These are phyloP conservation scores for Siniperca obscura DNA, from an alignment of 2,797 vertebrate species.

Conservation along the genomic window DNA sequence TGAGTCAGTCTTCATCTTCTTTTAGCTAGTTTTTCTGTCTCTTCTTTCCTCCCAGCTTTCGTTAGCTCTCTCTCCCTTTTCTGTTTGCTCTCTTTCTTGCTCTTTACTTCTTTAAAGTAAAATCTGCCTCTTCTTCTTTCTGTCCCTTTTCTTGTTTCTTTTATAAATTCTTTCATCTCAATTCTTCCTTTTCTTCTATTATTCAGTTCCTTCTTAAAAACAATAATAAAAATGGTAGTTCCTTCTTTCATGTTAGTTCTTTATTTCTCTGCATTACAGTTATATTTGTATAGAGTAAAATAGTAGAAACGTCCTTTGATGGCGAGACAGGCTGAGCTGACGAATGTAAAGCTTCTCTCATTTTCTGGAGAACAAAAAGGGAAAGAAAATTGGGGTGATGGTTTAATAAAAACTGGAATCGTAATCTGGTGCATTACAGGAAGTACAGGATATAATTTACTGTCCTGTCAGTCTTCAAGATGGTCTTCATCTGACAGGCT, in stretches of 20 bases:
- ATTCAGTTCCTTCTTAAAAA: background rate
- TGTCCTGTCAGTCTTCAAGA: background rate
- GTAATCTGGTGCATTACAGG: background rate
- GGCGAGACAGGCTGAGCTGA: too few species aligned
- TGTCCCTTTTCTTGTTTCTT: background rate
- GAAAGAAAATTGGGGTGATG: background rate
- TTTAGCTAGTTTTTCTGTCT: too few species aligned
- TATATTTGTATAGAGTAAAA: too few species aligned
- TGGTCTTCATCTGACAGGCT: background rate
- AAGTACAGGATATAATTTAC: background rate
- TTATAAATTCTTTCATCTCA: background rate
- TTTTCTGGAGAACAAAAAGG: background rate
- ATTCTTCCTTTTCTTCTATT: background rate
- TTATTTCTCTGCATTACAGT: background rate
- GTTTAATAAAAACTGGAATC: background rate
- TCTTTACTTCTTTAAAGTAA: background rate
- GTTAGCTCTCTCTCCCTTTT: too few species aligned
- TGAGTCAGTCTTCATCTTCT: background rate
- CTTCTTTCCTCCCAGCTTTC: too few species aligned
- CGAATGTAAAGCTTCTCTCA: background rate
- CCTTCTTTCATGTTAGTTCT: background rate
- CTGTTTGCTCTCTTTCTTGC: background rate
- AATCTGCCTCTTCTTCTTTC: background rate
- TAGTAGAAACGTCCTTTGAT: too few species aligned
- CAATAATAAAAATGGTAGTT: background rate